Percentiles rank a stretch among this genome's conserved stretches.
Evolutionary conservation across 1,140 invertebrate species (phyloP).

Genomic region (Brachionus sp.): DNA sequence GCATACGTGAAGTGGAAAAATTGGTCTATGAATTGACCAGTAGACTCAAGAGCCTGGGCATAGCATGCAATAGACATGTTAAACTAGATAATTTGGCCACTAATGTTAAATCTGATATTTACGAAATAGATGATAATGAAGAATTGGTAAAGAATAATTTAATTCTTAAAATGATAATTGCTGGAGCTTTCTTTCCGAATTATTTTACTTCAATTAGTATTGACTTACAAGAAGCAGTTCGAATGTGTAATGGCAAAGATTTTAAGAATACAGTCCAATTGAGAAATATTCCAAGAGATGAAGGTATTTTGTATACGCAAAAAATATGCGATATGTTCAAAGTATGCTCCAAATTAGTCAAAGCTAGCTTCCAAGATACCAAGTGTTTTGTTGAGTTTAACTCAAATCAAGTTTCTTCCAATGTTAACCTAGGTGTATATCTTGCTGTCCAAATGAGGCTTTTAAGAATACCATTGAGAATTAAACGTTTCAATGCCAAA

Average conservation of each 20-base stretch:
- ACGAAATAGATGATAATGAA: background rate
- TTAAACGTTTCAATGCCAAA: constrained; percentile 25
- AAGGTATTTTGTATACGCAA: constrained; percentile 37
- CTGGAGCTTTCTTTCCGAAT: constrained; percentile 45
- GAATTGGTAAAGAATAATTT: background rate
- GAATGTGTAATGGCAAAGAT: background rate
- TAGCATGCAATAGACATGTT: background rate
- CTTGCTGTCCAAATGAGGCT: constrained; percentile 34
- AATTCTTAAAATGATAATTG: constrained; percentile 14
- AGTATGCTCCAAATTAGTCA: constrained; percentile 3
- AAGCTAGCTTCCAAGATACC: background rate
- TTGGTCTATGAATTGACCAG: background rate
- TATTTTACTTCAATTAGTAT: constrained; percentile 17
- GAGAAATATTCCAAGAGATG: constrained; percentile 21
- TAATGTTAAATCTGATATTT: background rate
- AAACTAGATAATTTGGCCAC: background rate
- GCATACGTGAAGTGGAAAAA: constrained; percentile 33
- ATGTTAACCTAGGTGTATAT: constrained; percentile 39
- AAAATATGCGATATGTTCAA: constrained; percentile 39
- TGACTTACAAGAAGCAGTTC: background rate
- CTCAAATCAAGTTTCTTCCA: background rate
- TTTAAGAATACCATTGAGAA: constrained; percentile 10
- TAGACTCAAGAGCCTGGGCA: background rate
- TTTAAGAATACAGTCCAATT: constrained; percentile 32
- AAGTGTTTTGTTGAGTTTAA: constrained; percentile 41